phyloP scores from a whole-genome alignment of 2,888 invertebrate species.

The Spisula solida region DNA sequence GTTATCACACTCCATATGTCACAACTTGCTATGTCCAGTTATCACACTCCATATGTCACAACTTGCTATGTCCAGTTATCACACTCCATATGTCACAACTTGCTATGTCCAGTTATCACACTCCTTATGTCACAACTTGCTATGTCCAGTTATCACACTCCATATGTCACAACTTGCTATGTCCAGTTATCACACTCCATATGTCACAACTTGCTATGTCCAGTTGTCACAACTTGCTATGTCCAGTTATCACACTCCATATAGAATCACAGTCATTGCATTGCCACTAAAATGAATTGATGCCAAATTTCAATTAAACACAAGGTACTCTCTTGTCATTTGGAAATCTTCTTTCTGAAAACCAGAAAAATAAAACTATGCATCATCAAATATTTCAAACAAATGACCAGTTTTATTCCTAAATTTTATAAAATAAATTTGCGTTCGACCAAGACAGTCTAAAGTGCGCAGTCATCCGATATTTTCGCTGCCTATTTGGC shows the following conservation, averaged over 20 bases:
- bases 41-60: not conserved
- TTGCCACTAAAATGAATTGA: not conserved
- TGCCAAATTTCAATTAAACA: not conserved
- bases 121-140: not conserved
- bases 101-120: not conserved
- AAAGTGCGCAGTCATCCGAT: no score
- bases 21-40: not conserved
- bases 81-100: not conserved
- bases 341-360: constrained; percentile 62
- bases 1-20: not conserved
- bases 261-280: constrained; percentile 19
- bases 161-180: not conserved
- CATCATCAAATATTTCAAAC: not conserved
- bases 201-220: no score
- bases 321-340: constrained; percentile 44
- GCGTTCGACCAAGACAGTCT: no score
- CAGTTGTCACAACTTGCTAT: not conserved
- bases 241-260: not conserved
- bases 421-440: not conserved
- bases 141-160: not conserved
- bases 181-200: not conserved
- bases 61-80: not conserved
- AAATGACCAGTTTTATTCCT: not conserved
- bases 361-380: not conserved
- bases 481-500: no score